These are phyloP conservation scores for Tipula confusa DNA, from an alignment of 2,888 invertebrate species.

Conservation along the genomic window DNA sequence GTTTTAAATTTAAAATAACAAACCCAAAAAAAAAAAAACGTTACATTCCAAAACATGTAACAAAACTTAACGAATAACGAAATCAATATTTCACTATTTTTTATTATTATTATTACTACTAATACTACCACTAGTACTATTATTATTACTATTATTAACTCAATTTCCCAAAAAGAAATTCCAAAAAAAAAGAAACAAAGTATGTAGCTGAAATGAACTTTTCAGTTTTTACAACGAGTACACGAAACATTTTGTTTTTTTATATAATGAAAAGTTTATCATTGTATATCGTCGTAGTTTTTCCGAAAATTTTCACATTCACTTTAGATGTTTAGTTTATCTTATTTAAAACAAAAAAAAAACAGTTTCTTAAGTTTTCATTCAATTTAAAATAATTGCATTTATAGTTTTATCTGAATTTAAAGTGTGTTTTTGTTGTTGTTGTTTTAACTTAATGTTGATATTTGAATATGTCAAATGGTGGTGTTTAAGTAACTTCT, in stretches of 20 bases:
- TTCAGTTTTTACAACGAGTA: not conserved
- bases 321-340: not conserved
- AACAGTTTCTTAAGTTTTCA: not conserved
- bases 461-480: not conserved
- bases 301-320: not conserved
- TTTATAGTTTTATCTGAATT: conserved; percentile 6
- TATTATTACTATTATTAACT: not conserved
- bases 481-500: no score
- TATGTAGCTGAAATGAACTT: not conserved
- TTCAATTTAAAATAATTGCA: not conserved
- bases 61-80: not conserved
- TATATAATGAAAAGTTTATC: not conserved
- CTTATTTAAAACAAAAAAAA: not conserved
- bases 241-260: not conserved
- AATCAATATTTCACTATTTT: not conserved
- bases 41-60: not conserved
- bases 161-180: not conserved
- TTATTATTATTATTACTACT: not conserved
- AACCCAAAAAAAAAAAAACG: not conserved
- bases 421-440: not conserved
- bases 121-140: not conserved
- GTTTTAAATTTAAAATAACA: not conserved
- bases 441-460: not conserved
- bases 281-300: not conserved
- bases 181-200: not conserved